A percentile compares a stretch with the other conserved stretches of the same genome.
phyloP scores from a whole-genome alignment of 2,888 invertebrate genomes.

The Mimumesa dahlbomi region DNA sequence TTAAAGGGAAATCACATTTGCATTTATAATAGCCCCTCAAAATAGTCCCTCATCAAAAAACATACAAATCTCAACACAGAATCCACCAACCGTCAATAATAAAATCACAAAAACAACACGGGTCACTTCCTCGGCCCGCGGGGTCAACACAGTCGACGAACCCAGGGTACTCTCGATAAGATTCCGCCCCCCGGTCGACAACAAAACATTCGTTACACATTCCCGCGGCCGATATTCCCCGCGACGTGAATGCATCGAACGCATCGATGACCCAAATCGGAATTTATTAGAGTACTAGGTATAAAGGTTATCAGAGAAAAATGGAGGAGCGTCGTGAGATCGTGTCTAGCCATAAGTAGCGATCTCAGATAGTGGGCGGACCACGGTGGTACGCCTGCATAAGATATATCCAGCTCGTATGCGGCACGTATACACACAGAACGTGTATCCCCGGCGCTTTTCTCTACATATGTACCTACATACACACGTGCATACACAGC shows the following conservation, averaged over 20 bases:
- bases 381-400: constrained; percentile 52
- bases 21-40: too few species aligned
- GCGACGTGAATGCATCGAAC: constrained; percentile 25
- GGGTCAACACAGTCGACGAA: too few species aligned
- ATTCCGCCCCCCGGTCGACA: too few species aligned
- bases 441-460: constrained; percentile 20
- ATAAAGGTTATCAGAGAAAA: constrained; percentile 70
- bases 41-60: too few species aligned
- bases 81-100: too few species aligned
- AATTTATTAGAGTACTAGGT: constrained; percentile 69
- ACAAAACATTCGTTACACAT: too few species aligned
- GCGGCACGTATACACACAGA: constrained; percentile 10
- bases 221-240: too few species aligned
- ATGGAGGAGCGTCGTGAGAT: constrained; percentile 63
- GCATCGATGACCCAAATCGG: constrained; percentile 67
- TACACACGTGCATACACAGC: neutral
- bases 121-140: too few species aligned
- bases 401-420: constrained; percentile 55
- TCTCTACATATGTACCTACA: constrained; percentile 11
- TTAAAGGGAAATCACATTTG: too few species aligned
- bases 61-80: too few species aligned
- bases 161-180: too few species aligned
- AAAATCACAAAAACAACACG: too few species aligned
- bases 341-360: constrained; percentile 77
- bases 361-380: constrained; percentile 67